phyloP scores from a whole-genome alignment of 2,797 vertebrate species.

The Distichodus sexfasciatus region DNA sequence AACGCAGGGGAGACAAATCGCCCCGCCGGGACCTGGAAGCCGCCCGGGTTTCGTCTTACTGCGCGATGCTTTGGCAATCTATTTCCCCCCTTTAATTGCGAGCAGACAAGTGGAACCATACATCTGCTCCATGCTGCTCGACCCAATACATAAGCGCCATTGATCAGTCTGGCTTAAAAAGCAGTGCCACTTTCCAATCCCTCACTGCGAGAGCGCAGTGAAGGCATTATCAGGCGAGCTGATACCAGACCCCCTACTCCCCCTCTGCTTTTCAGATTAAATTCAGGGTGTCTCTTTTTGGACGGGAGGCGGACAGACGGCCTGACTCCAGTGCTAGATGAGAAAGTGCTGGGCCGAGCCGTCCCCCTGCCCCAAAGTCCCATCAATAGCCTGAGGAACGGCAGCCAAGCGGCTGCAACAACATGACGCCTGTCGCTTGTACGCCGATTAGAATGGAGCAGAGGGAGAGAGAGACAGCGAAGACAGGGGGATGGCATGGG shows the following conservation, averaged over 20 bases:
- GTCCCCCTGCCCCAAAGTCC: conserved; percentile 58
- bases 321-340: conserved; percentile 74
- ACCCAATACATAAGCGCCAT: conserved; percentile 81
- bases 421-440: conserved; percentile 72
- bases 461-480: conserved; percentile 48
- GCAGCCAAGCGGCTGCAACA: conserved; percentile 64
- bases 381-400: conserved; percentile 71
- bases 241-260: conserved; percentile 73
- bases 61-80: conserved; percentile 52
- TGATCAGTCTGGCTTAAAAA: conserved; percentile 81
- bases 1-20: conserved; percentile 53
- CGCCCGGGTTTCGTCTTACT: conserved; percentile 54
- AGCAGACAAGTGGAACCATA: conserved; percentile 68
- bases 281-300: conserved; percentile 61
- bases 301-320: conserved; percentile 75
- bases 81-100: conserved; percentile 58
- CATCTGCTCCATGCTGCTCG: conserved; percentile 73
- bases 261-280: conserved; percentile 65
- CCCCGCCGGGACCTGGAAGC: conserved; percentile 41
- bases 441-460: conserved; percentile 60
- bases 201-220: conserved; percentile 67
- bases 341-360: conserved; percentile 64
- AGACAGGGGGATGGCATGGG: conserved; percentile 60
- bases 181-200: conserved; percentile 78
- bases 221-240: conserved; percentile 81